Evolutionary conservation across 1,140 invertebrate species (phyloP), one percentile per base, ranked within the genome.

Genomic region (Magallana gigas): DNA sequence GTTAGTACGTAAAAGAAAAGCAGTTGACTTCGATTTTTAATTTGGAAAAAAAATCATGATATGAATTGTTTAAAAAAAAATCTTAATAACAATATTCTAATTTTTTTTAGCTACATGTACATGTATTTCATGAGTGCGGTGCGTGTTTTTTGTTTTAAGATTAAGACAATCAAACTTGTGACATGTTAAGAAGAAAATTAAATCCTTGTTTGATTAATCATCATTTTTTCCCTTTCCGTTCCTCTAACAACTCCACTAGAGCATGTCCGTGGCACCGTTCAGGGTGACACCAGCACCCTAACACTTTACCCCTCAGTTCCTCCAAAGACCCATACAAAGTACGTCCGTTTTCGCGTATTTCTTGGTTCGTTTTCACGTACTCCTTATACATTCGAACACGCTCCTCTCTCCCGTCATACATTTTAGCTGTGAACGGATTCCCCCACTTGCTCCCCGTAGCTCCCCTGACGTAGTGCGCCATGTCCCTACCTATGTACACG

Each of bases 241-340:
- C 86, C 16, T 85, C 23, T 58, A 84, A 16, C 8, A 87, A 14
- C 56, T 87, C 48, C 8, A 80, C 56, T 8, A 91, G 81, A 36
- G 88, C 82, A 59, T 90, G 88, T 29, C 89, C 91, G 64, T 90
- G 89, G 80, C 91, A 91, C 58, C 14, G 85, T 9, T 89, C 85
- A 18, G 91, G 91, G 57, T 89, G 87, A 86, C 91, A 91, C 91
- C 91, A 91, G 57, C 91, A 91, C 7, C 91, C 91, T 14, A 91
- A 62, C 12, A 64, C 86, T 59, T 90, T 91, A 0, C 91, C 91
- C 83, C 59, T 59, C 57, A 87, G n/a, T 76, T 87, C 91, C 7
- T 86, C 87, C 18, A 91, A 56, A 9, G 89, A 88, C 29, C 88
- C 83, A 8, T 88, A 84, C 36, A 91, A 62, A 8, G 86, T 85